phyloP scores from a whole-genome alignment of 1,140 invertebrate species.

The Hypothenemus hampei region DNA sequence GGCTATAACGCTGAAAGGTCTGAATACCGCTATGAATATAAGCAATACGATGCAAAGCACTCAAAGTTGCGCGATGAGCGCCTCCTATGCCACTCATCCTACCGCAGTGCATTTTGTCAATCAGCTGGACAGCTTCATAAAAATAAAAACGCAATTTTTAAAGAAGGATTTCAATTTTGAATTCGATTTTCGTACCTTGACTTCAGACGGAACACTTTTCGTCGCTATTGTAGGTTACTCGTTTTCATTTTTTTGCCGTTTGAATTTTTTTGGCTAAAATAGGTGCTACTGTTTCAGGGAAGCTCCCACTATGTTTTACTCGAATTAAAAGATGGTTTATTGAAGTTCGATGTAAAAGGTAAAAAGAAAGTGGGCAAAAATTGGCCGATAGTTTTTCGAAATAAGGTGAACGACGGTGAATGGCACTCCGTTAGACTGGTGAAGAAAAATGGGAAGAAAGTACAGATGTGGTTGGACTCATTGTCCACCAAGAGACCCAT shows the following conservation, averaged over 20 bases:
- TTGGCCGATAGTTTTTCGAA: conserved; percentile 48
- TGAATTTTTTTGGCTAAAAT: too few relatives aligned
- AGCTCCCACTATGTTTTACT: conserved; percentile 65
- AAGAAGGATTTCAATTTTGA: conserved; percentile 68
- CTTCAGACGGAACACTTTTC: conserved; percentile 76
- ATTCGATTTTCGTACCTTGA: conserved; percentile 81
- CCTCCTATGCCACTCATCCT: conserved; percentile 69
- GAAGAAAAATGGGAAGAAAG: conserved; percentile 47
- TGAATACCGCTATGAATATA: conserved; percentile 21
- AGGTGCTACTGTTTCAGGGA: conserved; percentile 51
- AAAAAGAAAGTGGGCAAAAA: conserved; percentile 55
- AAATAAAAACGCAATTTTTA: conserved; percentile 60
- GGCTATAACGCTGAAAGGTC: conserved; percentile 11
- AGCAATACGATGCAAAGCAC: conserved; percentile 42
- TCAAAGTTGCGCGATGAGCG: conserved; percentile 56
- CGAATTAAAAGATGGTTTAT: conserved; percentile 63
- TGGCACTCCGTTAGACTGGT: conserved; percentile 73
- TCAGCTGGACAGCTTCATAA: conserved; percentile 67
- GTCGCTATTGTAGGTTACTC: conserved; percentile 60
- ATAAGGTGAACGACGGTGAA: conserved; percentile 69
- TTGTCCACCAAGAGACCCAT: conserved; percentile 56
- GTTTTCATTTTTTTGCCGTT: too few relatives aligned
- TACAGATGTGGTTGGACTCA: conserved; percentile 65
- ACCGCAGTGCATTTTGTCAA: conserved; percentile 83
- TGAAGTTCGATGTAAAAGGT: conserved; percentile 63